phyloP scores from a whole-genome alignment of 2,113 vertebrate species.

The Pseudopodoces humilis region DNA sequence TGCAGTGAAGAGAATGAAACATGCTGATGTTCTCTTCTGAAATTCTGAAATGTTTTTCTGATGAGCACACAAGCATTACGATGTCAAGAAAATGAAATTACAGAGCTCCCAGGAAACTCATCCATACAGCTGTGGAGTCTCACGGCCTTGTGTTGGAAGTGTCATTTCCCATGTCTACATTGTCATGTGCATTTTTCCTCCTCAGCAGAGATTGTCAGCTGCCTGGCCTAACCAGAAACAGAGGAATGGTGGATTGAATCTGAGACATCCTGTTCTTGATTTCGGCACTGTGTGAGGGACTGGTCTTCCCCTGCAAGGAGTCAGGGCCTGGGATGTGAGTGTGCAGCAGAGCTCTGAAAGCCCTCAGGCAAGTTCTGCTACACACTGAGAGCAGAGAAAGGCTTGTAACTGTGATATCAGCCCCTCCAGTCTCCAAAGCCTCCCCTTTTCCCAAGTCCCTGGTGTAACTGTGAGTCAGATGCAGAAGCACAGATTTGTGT shows the following conservation, averaged over 20 bases:
- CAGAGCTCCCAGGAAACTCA: background rate
- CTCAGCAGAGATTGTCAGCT: background rate
- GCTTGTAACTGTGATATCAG: background rate
- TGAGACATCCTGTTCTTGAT: rapidly evolving
- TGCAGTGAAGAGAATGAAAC: background rate
- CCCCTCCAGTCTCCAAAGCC: background rate
- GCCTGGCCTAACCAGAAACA: background rate
- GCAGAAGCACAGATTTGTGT: background rate
- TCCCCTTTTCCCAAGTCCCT: background rate
- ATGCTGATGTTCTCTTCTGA: rapidly evolving
- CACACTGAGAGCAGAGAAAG: background rate
- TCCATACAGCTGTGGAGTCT: background rate
- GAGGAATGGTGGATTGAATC: background rate
- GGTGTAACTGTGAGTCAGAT: background rate
- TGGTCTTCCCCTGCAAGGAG: background rate
- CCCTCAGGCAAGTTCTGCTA: background rate
- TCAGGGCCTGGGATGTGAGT: background rate
- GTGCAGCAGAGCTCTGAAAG: background rate
- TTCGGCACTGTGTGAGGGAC: background rate
- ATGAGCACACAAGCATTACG: background rate
- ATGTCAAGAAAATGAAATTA: background rate
- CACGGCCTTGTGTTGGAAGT: background rate
- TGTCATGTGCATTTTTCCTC: background rate
- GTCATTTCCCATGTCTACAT: rapidly evolving
- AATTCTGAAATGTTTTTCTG: background rate